Evolutionary conservation across 2,888 invertebrate species (phyloP), one percentile per base, ranked within the genome.

Genomic region (Listrodromus nycthemerus): DNA sequence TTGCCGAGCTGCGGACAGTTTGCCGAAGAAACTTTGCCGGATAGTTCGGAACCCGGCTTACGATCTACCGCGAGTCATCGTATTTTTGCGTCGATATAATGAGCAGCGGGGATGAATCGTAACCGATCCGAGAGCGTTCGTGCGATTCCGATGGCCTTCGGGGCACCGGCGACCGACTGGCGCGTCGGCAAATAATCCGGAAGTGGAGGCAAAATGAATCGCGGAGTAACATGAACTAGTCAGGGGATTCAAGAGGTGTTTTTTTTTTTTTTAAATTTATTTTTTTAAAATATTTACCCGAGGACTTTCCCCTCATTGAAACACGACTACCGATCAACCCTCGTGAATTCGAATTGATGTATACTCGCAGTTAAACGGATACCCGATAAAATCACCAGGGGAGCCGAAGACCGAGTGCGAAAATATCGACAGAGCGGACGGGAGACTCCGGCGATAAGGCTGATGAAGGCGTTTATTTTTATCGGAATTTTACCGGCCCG

Each of bases 141-240:
- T 41, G 19, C 21, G 27, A 16, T 52, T 33, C 41, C 21, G 27
- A 37, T 70, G 21, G 21, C 10, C 50, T 61, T 24, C 30, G n/a
- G 27, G 24, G 19, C 58, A 63, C 74, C 75, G 75, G 83, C 77
- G 82, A 87, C 86, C 81, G 86, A 88, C 83, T 85, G 76, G 27
- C 77, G 83, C 67, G 71, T 65, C 76, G 50, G 55, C 85, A 84
- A 89, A 89, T 88, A 89, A 87, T 86, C 87, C 13, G 41, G 41
- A 41, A 10, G 13, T 13, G 0, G 33, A 82, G 61, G 83, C 77
- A 88, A 89, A 87, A 85, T 86, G 86, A 82, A 80, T 86, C 61
- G 52, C 61, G 30, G 48, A 30, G 52, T 19, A 24, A 16, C 13
- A 1, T 5, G 24, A 1, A 5, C 58, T 1, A 1, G 27, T 3